Base-by-base conservation (phyloP, 2,113 vertebrate genomes). In the Psephotus haematonotus region DNA sequence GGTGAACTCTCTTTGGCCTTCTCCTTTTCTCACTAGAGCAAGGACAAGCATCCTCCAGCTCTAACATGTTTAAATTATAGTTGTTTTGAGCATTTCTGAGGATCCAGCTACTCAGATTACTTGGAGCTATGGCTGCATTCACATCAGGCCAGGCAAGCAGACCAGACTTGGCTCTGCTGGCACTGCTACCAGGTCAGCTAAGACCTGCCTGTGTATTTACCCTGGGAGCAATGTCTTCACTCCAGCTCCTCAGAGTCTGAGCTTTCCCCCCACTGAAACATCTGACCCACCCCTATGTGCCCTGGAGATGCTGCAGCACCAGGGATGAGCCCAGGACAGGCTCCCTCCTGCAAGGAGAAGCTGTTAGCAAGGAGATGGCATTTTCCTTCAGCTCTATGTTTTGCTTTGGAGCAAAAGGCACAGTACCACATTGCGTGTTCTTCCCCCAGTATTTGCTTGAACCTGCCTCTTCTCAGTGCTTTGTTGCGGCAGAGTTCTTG, bases 361-460 rank as follows among this genome's bases (percentile, higher is more conserved):
- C 47, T 17, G 6, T 49, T 78, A 59, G 47, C 24, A 7, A 10
- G 37, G 25, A 49, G 37, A 44, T 14, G 8, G 5, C 2, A 2
- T 29, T 79, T 35, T 37, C 20, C 35, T 74, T 31, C 74, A 46
- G 64, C 49, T 10, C 12, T 4, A 5, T 0, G 13, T 3, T 55
- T 50, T 46, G 31, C 59, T 59, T 59, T 0, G 1, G 23, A 86
- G 82, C 43, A 47, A 6, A n/a, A 68, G 37, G 29, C 74, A 29
- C 1, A 4, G 13, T 9, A 47, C 77, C 72, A 55, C 5, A 0
- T 16, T 31, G 23, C 0, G 0, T 8, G 16, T 2, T 12, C 24
- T 84, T 69, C 53, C 70, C 83, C 8, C 6, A 1, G 83, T 7
- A 10, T 46, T 7, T 41, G 52, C 82, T 72, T 16, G 75, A 78